Percentiles rank a stretch among this genome's conserved stretches.
These are phyloP conservation scores for Mus caroli DNA, from an alignment of 2,797 vertebrate species.

Conservation along the genomic window DNA sequence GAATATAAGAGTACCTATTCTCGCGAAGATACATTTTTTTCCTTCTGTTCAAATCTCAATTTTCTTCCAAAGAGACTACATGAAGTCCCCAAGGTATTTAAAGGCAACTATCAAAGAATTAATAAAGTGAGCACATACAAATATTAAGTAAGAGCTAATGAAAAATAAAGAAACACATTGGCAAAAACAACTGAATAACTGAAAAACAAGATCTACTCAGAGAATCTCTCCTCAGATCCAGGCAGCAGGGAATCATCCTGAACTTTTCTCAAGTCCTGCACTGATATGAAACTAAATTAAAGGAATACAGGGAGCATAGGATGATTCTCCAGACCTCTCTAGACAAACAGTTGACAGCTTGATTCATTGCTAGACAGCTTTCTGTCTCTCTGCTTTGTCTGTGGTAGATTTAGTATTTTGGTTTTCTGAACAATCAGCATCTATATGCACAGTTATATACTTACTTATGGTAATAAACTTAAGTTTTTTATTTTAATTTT, in stretches of 20 bases:
- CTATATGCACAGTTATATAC: neutral
- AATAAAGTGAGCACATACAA: slow-evolving; percentile 34
- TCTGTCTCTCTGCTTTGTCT: neutral
- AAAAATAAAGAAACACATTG: neutral
- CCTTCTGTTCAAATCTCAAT: slow-evolving; percentile 11
- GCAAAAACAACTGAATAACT: neutral
- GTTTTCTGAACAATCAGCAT: slow-evolving; percentile 46
- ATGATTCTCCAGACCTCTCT: slow-evolving; percentile 27
- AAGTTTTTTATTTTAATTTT: neutral
- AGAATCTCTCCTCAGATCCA: slow-evolving; percentile 46
- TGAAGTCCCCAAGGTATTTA: slow-evolving; percentile 6
- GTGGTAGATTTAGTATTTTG: neutral
- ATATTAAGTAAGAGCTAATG: slow-evolving; percentile 22
- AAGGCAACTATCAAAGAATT: slow-evolving; percentile 67
- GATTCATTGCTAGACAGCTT: neutral
- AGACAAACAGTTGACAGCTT: slow-evolving; percentile 31
- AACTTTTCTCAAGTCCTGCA: slow-evolving; percentile 48
- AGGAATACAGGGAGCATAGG: slow-evolving; percentile 28
- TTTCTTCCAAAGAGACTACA: neutral
- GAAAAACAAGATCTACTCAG: slow-evolving; percentile 10
- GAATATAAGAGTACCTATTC: neutral
- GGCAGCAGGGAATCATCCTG: slow-evolving; percentile 48
- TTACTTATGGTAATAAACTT: slow-evolving; percentile 40
- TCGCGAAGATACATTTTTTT: slow-evolving; percentile 32
- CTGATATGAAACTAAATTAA: slow-evolving; percentile 69